Evolutionary conservation across 2,888 invertebrate genomes (phyloP), one percentile per base, ranked within the genome.

Genomic region (Tolmerus cingulatus): DNA sequence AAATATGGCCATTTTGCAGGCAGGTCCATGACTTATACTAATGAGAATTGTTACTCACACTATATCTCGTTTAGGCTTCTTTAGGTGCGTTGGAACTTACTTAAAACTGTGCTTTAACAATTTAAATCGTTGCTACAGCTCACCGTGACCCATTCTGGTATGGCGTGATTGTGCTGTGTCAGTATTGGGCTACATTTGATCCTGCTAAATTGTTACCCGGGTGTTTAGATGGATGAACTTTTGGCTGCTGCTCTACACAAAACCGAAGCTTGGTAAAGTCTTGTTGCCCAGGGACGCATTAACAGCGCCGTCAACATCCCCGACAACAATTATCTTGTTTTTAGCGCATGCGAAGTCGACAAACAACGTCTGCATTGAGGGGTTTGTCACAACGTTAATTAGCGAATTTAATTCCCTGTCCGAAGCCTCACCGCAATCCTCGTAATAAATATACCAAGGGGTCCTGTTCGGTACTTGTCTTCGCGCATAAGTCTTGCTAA

Each of bases 401-500:
- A 86, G 86, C 57, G 40, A 78, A 77, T 86, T 86, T 57, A 86
- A 74, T 14, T 86, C 86, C 30, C n/a, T 19, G 23, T 16, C 27
- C 37, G 55, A 37, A 37, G 12, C 14, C 19, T 55, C 27, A 9
- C 40, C 37, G 34, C n/a, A 23, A n/a, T 46, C 14, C 55, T 12
- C 23, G 37, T 57, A 77, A 86, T 86, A 86, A 51, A 86, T 77
- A 77, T 55, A 55, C 27, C 34, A 19, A 77, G 9, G 12, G 76
- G 34, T 77, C 77, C 51, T 86, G 86, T 86, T 77, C 86, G 34
- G 34, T 86, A 77, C 77, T 86, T 77, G 77, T 51, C 76, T 86
- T 86, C 78, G 27, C 86, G 37, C 86, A 86, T 77, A 86, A 86
- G 23, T 86, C 86, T 86, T 78, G 12, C 55, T 78, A 86, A 86